These are phyloP conservation scores for Cercopithecus petaurista DNA, from an alignment of 2,797 vertebrate genomes.

Conservation along the genomic window DNA sequence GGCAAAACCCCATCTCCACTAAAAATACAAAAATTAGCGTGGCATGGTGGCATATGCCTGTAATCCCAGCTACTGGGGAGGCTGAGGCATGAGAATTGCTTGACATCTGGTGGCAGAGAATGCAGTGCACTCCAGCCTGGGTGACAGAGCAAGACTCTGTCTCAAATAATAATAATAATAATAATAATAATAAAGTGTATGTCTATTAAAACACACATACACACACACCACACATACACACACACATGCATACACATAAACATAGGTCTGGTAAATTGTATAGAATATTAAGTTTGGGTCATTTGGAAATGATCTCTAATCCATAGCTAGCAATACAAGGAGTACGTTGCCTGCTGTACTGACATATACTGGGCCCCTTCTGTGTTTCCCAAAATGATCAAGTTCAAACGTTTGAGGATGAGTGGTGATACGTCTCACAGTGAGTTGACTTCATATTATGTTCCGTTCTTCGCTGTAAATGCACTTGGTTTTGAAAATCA, in stretches of 20 bases:
- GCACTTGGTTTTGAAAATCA: background rate
- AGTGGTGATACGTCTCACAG: background rate
- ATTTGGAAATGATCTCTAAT: conserved; percentile 3
- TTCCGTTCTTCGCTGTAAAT: background rate
- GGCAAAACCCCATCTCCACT: background rate
- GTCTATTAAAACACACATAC: background rate
- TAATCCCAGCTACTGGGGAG: background rate
- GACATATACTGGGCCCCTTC: background rate
- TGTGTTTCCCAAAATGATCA: background rate
- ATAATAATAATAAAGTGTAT: background rate
- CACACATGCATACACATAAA: background rate
- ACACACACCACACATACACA: background rate
- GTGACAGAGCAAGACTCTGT: background rate
- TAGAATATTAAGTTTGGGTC: background rate
- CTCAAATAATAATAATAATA: background rate
- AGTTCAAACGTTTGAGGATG: background rate
- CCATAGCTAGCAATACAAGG: background rate
- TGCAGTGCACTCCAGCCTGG: background rate
- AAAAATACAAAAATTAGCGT: background rate
- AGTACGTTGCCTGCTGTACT: background rate
- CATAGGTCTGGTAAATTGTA: background rate
- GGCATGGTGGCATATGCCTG: background rate
- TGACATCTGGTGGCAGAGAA: background rate
- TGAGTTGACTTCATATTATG: background rate
- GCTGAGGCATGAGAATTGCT: background rate